Evolutionary conservation across 1,140 invertebrate genomes (phyloP).

Genomic region (Globodera rostochiensis): DNA sequence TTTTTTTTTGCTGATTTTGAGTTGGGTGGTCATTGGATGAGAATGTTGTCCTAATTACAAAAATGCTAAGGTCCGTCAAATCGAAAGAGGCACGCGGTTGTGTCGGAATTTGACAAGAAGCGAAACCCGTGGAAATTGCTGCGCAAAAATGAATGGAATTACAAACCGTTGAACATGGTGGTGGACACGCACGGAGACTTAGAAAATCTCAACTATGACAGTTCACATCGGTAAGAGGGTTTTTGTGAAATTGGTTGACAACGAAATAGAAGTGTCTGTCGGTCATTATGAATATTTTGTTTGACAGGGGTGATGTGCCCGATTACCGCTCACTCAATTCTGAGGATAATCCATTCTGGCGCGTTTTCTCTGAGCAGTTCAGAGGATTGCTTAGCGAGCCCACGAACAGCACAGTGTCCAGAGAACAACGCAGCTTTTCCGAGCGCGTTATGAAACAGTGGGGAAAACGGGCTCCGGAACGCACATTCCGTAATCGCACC

Average conservation of each 20-base stretch:
- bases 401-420: neutral
- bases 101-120: neutral
- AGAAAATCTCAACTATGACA: conserved; percentile 1
- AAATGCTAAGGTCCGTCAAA: too few species aligned
- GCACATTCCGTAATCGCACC: neutral
- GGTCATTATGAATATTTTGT: neutral
- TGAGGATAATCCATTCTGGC: conserved; percentile 10
- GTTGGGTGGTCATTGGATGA: too few species aligned
- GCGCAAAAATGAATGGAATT: conserved; percentile 9
- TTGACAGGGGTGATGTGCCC: neutral
- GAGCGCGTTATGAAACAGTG: neutral
- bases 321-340: neutral
- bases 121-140: conserved; percentile 22
- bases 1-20: too few species aligned
- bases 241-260: neutral
- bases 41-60: too few species aligned
- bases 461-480: neutral
- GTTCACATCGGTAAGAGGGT: neutral
- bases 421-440: neutral
- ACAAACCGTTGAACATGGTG: conserved; percentile 19
- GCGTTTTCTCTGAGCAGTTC: neutral
- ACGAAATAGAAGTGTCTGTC: neutral
- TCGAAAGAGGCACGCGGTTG: neutral
- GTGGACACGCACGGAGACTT: conserved; percentile 1
- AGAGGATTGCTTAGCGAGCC: neutral